Base-by-base conservation (phyloP, 2,888 invertebrate genomes). In the Noctua pronuba region DNA sequence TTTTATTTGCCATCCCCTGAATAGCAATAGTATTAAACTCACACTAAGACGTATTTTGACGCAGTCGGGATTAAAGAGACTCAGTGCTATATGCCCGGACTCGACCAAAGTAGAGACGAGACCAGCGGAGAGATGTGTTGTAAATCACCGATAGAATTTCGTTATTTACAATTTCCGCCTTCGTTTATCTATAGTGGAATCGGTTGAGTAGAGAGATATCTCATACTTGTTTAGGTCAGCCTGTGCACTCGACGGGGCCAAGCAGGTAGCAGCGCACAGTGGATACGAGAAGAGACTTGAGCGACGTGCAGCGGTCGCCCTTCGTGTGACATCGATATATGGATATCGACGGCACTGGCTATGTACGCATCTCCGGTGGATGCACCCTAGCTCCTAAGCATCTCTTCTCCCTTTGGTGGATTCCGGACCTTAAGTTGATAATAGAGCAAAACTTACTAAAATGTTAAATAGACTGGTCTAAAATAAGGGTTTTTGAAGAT, bases 1-100 rank as follows among this genome's bases (percentile, higher is more conserved):
- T 64, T 80, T 75, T 75, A 80, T 80, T 80, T 74, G 21, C 13
- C 21, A 18, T n/a, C n/a, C 55, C 52, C 13, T 79, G 28, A 35
- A 41, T 16, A 38, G 11, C 31, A 28, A 65, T 41, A 44, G 62
- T 60, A 31, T 41, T n/a, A n/a, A 64, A 38, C 35, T n/a, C 6
- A 1, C 16, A 41, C 18, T 18, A 2, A 11, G 11, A 18, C n/a
- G 8, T 24, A 8, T 24, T 75, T 28, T 46, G 31, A 73, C 1
- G 24, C 16, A 31, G 31, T 55, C 18, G n/a, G 11, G n/a, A 55
- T 55, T n/a, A 13, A 58, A 28, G 58, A 28, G 11, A 11, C 55
- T 55, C n/a, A n/a, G 1, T 24, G 55, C 24, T 52, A 24, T 0
- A 24, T 0, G 24, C 24, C 7, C 21, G 21, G 24, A 24, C 8